A percentile compares a stretch with the other conserved stretches of the same genome.
Conservation (phyloP, 2,888 invertebrate species). For the Tolmerus cingulatus region DNA sequence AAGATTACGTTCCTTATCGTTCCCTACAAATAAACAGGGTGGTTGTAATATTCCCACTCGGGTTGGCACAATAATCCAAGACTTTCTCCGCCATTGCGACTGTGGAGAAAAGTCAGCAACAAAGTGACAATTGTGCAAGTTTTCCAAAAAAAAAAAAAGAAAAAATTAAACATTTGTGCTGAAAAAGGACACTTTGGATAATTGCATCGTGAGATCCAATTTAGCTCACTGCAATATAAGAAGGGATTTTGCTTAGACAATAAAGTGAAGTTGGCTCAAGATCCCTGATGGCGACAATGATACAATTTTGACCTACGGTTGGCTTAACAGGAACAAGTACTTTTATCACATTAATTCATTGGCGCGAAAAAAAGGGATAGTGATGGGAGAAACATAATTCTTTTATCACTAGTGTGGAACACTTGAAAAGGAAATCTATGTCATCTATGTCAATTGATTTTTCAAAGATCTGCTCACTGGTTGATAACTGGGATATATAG, state of each 20-base stretch:
- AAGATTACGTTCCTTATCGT: not conserved
- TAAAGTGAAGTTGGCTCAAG: not conserved
- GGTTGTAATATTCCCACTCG: not conserved
- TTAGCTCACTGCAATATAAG: not conserved
- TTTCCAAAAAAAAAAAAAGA: not conserved
- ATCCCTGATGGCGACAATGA: not conserved
- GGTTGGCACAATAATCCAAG: not conserved
- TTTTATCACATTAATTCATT: not conserved
- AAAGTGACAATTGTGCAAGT: not conserved
- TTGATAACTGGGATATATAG: too few relatives aligned
- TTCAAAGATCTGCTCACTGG: too few relatives aligned
- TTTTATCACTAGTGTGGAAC: too few relatives aligned
- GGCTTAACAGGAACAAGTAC: not conserved
- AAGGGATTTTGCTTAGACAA: not conserved
- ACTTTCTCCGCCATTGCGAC: not conserved
- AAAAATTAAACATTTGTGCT: not conserved
- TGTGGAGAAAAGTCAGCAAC: not conserved
- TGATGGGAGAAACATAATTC: not conserved
- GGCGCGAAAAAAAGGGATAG: not conserved
- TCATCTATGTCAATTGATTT: too few relatives aligned
- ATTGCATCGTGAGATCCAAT: conserved; percentile 4
- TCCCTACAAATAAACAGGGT: not conserved
- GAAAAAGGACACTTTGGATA: not conserved
- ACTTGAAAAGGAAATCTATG: too few relatives aligned
- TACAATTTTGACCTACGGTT: not conserved